Base-by-base conservation (phyloP, 1,140 invertebrate species). In the Papilio polytes region DNA sequence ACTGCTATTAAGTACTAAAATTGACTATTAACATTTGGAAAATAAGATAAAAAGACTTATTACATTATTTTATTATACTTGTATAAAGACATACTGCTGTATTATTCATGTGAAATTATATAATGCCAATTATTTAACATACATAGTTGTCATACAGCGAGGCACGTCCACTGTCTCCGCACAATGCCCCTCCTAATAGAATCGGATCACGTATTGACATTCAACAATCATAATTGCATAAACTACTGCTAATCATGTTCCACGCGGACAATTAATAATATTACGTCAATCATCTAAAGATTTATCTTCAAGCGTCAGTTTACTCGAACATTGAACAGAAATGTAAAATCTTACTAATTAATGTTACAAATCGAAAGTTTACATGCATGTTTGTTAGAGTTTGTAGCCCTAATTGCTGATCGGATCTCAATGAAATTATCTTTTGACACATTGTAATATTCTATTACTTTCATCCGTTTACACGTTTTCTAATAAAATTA, bases 161-260 rank as follows among this genome's bases (percentile, higher is more conserved):
- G 20, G 74, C 74, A 76, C 74, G 74, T 51, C 48, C 44, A 51
- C 31, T 22, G 20, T 51, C 44, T 26, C 20, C 22, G 3, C 20
- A 48, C 20, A 76, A 76, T 76, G 74, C 10, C 20, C 44, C 41
- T 76, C 22, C 13, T 76, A 76, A 26, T 22, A 76, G 20, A 76
- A 76, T 51, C 74, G 15, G 46, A 51, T 46, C 74, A 76, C 74
- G 74, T 76, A 48, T 76, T 76, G 74, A 76, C 74, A 76, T 76
- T 76, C 74, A 76, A 48, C 44, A 48, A 76, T 48, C 20, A 76
- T 76, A 76, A 76, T 76, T 51, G 22, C 74, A 76, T 76, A 76
- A 46, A 76, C 74, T 53, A 51, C 20, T 26, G 15, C n/a, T 76
- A 76, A 53, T 76, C 22, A 51, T 76, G 44, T 76, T 76, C n/a